Evolutionary conservation across 2,113 vertebrate genomes (phyloP), one percentile per base, ranked within the genome.

Genomic region (Leucoraja erinaceus): DNA sequence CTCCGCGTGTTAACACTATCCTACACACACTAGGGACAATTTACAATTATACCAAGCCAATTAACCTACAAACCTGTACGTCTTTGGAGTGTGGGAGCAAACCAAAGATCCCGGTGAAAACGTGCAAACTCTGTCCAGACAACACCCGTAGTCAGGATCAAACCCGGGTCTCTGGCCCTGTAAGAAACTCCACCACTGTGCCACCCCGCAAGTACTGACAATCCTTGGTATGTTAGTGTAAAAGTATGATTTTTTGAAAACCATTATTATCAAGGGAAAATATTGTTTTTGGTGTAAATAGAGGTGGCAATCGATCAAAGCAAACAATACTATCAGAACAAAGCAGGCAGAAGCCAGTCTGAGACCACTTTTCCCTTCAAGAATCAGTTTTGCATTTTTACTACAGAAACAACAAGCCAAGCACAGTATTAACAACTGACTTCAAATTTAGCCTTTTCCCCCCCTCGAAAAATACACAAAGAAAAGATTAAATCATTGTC

Each of bases 351-450:
- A 72, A 72, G 33, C 63, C 61, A 47, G 31, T 68, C 38, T 38
- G 18, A 72, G 31, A 91, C 20, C 54, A 84, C n/a, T 3, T 88
- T 31, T 68, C 63, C 31, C 66, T 47, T 70, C 66, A 47, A 91
- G 66, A 91, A 91, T 72, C 88, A 91, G 66, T 72, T 91, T 91
- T 91, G 66, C 88, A 31, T 91, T 91, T 91, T 91, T 91, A 91
- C 88, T 91, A 70, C 88, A 91, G 88, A 70, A 91, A 91, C 86
- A 86, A 86, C 84, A 88, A 88, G 84, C 84, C 84, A 91, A 91
- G 88, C 63, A 91, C 88, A 91, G 66, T 91, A 91, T 91, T 91
- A 91, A 91, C 88, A 91, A 91, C 63, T 33, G 33, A 91, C 66
- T 91, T 47, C 22, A 72, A 70, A 28, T 70, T 72, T 91, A 31